Conservation (phyloP, 2,888 invertebrate species). For the Eupithecia tripunctaria region DNA sequence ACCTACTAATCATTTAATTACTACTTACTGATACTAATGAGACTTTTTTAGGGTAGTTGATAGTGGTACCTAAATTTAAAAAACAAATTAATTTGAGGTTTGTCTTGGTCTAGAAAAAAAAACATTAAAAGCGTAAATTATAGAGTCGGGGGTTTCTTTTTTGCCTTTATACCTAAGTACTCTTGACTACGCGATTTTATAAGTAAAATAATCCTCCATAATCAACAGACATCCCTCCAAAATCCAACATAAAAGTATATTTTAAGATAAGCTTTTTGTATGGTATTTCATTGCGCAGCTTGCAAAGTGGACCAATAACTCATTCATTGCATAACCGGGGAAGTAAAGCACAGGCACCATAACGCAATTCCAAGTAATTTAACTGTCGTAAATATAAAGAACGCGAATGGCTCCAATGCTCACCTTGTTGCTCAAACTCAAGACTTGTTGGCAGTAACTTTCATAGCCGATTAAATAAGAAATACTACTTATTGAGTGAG, state of each 20-base stretch:
- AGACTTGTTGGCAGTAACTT: neutral
- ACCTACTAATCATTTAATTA: too few species aligned
- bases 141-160: too few species aligned
- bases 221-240: too few species aligned
- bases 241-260: too few species aligned
- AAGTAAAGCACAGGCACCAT: slow-evolving; percentile 16
- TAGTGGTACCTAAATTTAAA: neutral
- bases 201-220: too few species aligned
- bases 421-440: slow-evolving; percentile 22
- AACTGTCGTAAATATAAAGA: slow-evolving; percentile 37
- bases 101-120: neutral
- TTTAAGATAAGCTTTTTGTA: neutral
- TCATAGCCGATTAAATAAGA: neutral
- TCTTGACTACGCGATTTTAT: too few species aligned
- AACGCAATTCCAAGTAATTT: slow-evolving; percentile 38
- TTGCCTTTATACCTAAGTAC: too few species aligned
- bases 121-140: too few species aligned
- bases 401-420: slow-evolving; percentile 22
- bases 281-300: neutral
- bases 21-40: too few species aligned
- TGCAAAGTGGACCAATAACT: neutral
- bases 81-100: neutral
- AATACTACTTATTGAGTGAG: neutral
- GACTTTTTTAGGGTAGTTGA: too few species aligned
- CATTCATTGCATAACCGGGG: slow-evolving; percentile 11